Evolutionary conservation across 2,113 vertebrate genomes (phyloP).

Genomic region (Percopsis transmontana): DNA sequence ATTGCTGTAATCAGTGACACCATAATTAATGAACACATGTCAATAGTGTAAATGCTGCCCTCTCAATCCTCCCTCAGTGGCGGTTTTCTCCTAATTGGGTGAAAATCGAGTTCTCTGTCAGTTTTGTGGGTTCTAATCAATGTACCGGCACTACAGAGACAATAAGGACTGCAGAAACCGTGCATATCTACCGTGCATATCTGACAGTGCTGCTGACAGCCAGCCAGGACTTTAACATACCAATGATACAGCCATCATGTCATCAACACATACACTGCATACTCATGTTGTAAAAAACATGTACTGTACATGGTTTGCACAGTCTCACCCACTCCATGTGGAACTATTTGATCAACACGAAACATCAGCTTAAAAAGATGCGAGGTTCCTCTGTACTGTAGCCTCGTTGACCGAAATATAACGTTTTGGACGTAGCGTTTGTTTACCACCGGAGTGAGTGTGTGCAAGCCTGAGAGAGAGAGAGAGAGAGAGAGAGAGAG

Average conservation of each 20-base stretch:
- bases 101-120: constrained; percentile 10
- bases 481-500: constrained; percentile 7
- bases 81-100: constrained; percentile 28
- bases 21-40: constrained; percentile 50
- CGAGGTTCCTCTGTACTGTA: too few relatives aligned
- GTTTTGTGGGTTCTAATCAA: constrained; percentile 10
- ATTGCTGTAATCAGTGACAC: constrained; percentile 42
- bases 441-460: constrained; percentile 40
- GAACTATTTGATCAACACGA: not conserved
- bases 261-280: constrained; percentile 6
- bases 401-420: too few relatives aligned
- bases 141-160: not conserved
- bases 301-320: not conserved
- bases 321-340: not conserved
- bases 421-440: constrained; percentile 30
- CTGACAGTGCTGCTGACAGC: too few relatives aligned
- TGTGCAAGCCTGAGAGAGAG: constrained; percentile 37
- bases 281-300: constrained; percentile 3
- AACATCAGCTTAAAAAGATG: not conserved
- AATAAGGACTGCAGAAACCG: constrained; percentile 8
- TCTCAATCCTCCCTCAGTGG: constrained; percentile 33
- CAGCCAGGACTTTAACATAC: not conserved
- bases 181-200: too few relatives aligned
- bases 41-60: constrained; percentile 48
- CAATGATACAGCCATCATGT: constrained; percentile 1